Base-by-base conservation (phyloP, 2,113 vertebrate genomes). In the Eidolon helvum region DNA sequence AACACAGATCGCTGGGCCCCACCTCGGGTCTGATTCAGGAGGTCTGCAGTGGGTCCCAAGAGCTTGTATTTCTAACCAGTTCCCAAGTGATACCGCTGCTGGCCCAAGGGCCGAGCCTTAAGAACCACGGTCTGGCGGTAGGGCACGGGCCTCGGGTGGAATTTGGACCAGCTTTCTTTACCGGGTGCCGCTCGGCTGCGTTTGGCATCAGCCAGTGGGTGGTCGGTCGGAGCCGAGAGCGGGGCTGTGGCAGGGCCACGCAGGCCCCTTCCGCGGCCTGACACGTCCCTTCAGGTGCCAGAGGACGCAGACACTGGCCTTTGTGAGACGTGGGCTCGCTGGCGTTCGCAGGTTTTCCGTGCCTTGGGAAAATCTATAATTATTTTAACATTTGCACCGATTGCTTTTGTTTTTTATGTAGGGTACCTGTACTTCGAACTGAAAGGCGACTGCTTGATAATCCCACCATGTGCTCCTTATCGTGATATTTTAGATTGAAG, bases 401-500 rank as follows among this genome's bases (percentile, higher is more conserved):
- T 91, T 61, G 22, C 53, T 92, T 93, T 77, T 91, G 24, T 79
- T 72, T 65, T 72, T 87, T 48, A 10, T 38, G 65, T 74, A 79
- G 33, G 28, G 1, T 43, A 35, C 21, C 80, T 89, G n/a, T 4
- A 12, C 35, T 84, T 75, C 50, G 48, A 86, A 61, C 65, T 86
- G 80, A 82, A 65, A 59, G n/a, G 7, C 38, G 55, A 1, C 87
- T 93, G 78, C 85, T 87, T 90, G 45, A 92, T 85, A 91, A 82
- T 78, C 50, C 9, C 16, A 80, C 19, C n/a, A 0, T 63, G 5
- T 77, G 7, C 7, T 45, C 55, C 5, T 57, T 85, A 75, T 95
- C 50, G 84, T 87, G 63, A 50, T 95, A 65, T 85, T 93, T 90
- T 85, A 95, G 50, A 72, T 80, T n/a, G 22, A 96, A 92, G 48